Base-by-base conservation (phyloP, 2,888 invertebrate species). In the Lottia gigantea region DNA sequence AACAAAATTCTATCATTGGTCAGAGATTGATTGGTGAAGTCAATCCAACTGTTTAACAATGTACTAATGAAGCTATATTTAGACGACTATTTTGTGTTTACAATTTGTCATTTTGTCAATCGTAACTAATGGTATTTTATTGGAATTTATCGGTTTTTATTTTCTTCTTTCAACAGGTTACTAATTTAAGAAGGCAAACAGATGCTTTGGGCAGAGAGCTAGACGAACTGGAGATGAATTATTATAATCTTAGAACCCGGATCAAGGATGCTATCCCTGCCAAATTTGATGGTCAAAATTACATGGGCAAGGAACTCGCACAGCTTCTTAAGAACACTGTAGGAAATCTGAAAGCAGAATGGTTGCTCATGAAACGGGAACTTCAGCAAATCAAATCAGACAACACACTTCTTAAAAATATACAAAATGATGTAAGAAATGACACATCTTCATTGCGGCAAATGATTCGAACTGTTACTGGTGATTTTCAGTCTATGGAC, bases 351-450 rank as follows among this genome's bases (percentile, higher is more conserved):
- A 86, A 85, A 74, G 84, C 86, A 0, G 87, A 88, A 67, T 88
- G 87, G 87, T 74, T 88, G 26, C 75, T 88, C 14, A 77, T 87
- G 69, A 88, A 87, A 71, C 75, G 87, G 19, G 84, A 88, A 63
- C 74, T 86, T 15, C 80, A 83, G 46, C 76, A 82, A 8, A 70
- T 87, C 15, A 76, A 80, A 67, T 70, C 78, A 16, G 82, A 83
- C 31, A 78, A 72, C 8, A 66, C 71, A 0, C 74, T 78, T 16
- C 31, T 81, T 40, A 75, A 76, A 64, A 74, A 74, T 19, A 74
- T 74, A 8, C 79, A 81, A 26, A 74, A 73, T 45, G 64, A 68
- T 6, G 26, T 78, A 46, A 68, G 65, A 31, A 80, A 80, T 45
- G 76, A 79, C 26, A 76, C 81, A 3, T 64, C 64, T 7, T 71